Conservation (phyloP, 2,113 vertebrate species). For the Hippolais icterina region DNA sequence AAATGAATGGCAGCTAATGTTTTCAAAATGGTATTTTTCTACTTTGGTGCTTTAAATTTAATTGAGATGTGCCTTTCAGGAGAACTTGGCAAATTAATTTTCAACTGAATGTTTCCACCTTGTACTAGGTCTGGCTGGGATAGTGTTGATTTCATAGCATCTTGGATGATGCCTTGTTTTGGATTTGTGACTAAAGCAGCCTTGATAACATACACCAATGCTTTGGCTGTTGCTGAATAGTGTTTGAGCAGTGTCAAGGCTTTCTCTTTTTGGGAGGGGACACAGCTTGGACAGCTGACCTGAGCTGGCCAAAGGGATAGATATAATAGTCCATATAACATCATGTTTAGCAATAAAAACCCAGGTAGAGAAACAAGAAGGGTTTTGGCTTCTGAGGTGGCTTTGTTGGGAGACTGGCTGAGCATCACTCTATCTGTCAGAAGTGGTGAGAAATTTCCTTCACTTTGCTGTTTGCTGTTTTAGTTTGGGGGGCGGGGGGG, state of each 20-base stretch:
- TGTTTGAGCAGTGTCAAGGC: background rate
- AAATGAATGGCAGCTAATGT: background rate
- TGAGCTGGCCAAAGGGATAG: background rate
- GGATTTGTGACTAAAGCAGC: background rate
- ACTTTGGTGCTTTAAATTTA: background rate
- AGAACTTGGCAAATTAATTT: background rate
- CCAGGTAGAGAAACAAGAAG: background rate
- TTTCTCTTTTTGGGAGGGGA: background rate
- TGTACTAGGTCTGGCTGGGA: background rate
- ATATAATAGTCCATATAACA: accelerated
- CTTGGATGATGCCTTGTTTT: background rate
- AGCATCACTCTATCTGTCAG: background rate
- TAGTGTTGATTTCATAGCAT: background rate
- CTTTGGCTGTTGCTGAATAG: background rate
- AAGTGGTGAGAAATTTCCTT: background rate
- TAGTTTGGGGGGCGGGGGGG: too few relatives aligned
- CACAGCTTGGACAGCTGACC: background rate
- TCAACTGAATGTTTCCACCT: background rate
- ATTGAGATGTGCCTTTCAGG: background rate
- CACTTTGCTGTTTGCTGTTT: background rate
- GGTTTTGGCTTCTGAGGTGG: background rate
- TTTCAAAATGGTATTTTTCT: background rate
- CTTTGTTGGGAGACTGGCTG: background rate
- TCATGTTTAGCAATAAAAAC: background rate
- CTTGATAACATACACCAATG: background rate